Conservation (phyloP, 2,113 vertebrate species). For the Aramus guarauna region DNA sequence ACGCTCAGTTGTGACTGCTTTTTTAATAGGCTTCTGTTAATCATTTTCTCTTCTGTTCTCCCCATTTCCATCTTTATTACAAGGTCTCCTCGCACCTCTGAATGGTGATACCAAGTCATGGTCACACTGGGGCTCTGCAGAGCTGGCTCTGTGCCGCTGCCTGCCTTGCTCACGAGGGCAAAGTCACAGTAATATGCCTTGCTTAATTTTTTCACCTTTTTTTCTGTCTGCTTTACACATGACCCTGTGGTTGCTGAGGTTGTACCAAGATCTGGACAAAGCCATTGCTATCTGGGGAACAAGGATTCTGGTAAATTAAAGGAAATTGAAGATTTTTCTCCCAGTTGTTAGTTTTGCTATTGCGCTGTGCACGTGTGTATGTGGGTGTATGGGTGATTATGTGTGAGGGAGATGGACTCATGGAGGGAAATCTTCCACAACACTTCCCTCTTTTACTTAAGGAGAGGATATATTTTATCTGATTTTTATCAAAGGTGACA, state of each 20-base stretch:
- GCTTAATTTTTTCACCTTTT: not conserved
- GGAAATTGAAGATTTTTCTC: not conserved
- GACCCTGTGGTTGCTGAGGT: not conserved
- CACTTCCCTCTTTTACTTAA: not conserved
- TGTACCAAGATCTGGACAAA: not conserved
- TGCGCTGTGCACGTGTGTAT: not conserved
- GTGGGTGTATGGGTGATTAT: not conserved
- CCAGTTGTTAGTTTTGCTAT: not conserved
- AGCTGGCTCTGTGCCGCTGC: not conserved
- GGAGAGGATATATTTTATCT: not conserved
- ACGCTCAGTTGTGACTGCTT: not conserved
- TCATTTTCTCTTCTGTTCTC: not conserved
- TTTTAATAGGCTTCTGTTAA: not conserved
- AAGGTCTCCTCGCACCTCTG: not conserved
- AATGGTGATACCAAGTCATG: not conserved
- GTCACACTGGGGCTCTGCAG: not conserved
- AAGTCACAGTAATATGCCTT: not conserved
- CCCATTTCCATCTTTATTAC: not conserved
- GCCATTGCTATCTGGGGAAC: not conserved
- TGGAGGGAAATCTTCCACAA: not conserved
- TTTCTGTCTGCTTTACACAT: not conserved
- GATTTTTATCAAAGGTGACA: conserved; percentile 24
- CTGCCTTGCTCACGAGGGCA: not conserved
- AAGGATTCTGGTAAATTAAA: not conserved
- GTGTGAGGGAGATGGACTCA: not conserved